Evolutionary conservation across 2,113 vertebrate species (phyloP), one percentile per base, ranked within the genome.

Genomic region (Epinephelus moara): DNA sequence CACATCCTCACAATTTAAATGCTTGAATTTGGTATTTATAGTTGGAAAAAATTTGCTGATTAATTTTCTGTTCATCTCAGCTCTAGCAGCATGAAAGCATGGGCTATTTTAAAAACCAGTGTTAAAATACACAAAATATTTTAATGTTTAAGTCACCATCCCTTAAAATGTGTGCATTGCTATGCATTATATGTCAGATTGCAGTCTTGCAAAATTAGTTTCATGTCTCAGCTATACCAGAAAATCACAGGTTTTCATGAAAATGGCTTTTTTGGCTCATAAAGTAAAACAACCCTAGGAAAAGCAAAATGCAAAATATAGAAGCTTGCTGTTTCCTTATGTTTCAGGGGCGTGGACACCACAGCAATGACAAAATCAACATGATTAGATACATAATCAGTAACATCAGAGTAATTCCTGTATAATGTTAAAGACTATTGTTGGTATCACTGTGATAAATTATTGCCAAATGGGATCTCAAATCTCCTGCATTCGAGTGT

Each of bases 401-500:
- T 21, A 61, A 81, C 72, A 80, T 90, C 71, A 77, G 52, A 90
- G 64, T 84, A 63, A 84, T 80, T 91, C 60, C 66, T 75, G 37
- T 70, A 50, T 83, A 82, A 78, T 72, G 30, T 37, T 88, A 81
- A 64, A 57, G 81, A 78, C 77, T 57, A 88, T 87, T 83, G 75
- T 89, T 86, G 75, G 70, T 88, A 85, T 89, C 60, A 81, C 62
- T 77, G 81, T 76, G 72, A 90, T 89, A 84, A 89, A 88, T 86
- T 71, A 82, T 86, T 90, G 76, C 74, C 81, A 86, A 91, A 91
- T 83, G 77, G 83, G 80, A 89, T 91, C 81, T 82, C 91, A 84
- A 75, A 88, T 91, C 89, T 89, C 76, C 82, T 76, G 74, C 78
- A 85, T 91, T 84, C n/a, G 80, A 88, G 88, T 86, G 90, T 81